phyloP scores from a whole-genome alignment of 2,797 vertebrate species.

The Gadopsis marmoratus region DNA sequence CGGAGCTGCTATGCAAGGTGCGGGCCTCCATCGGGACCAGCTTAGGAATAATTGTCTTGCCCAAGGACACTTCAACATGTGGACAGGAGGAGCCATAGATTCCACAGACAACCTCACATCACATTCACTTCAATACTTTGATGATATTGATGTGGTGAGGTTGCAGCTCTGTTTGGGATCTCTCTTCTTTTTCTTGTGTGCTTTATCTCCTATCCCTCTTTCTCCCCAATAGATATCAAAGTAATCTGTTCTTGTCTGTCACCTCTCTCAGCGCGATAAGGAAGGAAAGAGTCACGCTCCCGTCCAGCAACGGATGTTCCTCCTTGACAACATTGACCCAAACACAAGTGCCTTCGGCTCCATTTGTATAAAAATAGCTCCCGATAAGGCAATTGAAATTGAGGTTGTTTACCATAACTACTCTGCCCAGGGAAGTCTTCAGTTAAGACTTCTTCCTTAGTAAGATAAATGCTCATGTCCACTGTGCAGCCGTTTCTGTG shows the following conservation, averaged over 20 bases:
- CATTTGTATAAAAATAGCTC: constrained; percentile 61
- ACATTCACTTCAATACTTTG: constrained; percentile 24
- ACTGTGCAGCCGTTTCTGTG: constrained; percentile 13
- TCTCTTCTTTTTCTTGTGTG: constrained; percentile 11
- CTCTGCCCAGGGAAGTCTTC: constrained; percentile 39
- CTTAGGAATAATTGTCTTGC: too few species aligned
- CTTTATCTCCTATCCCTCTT: constrained; percentile 40
- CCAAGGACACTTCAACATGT: too few species aligned
- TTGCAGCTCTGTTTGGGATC: constrained; percentile 43
- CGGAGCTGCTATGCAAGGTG: too few species aligned
- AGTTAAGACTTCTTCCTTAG: constrained; percentile 15
- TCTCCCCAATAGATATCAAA: constrained; percentile 42
- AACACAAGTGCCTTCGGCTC: constrained; percentile 53
- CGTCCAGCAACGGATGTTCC: constrained; percentile 66
- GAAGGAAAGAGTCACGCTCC: constrained; percentile 59
- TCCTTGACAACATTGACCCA: constrained; percentile 68
- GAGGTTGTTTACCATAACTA: constrained; percentile 53
- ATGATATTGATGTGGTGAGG: constrained; percentile 22
- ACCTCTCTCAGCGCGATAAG: constrained; percentile 70
- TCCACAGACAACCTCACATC: neutral
- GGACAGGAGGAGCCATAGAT: neutral
- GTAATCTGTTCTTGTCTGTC: constrained; percentile 75
- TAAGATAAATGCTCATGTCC: constrained; percentile 48
- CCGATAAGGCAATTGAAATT: constrained; percentile 57
- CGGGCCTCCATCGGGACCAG: too few species aligned